phyloP scores from a whole-genome alignment of 2,797 vertebrate genomes.

The Centroberyx gerrardi region DNA sequence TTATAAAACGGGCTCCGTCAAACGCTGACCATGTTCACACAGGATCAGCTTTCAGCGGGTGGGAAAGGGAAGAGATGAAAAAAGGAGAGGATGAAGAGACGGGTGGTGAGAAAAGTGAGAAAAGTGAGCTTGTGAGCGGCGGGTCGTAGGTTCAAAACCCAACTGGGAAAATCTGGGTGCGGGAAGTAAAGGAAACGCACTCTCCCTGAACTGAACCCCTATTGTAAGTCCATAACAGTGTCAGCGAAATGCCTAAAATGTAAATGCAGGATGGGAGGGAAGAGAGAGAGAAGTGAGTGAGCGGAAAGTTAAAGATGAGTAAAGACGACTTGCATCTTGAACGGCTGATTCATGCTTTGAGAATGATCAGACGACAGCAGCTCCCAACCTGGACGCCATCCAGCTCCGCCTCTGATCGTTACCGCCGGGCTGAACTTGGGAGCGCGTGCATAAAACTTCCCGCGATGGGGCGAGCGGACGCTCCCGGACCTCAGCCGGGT shows the following conservation, averaged over 20 bases:
- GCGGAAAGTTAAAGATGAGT: too few species aligned
- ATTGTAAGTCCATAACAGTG: too few species aligned
- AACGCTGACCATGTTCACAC: constrained; percentile 20
- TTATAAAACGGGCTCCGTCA: constrained; percentile 35
- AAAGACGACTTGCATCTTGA: neutral
- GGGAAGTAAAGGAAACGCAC: neutral
- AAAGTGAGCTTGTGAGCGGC: neutral
- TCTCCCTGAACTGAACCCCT: too few species aligned
- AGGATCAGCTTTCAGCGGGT: constrained; percentile 25
- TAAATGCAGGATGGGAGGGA: too few species aligned
- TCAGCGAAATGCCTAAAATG: too few species aligned
- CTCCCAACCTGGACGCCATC: neutral
- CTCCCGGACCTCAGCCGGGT: constrained; percentile 8
- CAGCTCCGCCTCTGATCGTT: neutral
- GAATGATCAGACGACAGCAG: neutral
- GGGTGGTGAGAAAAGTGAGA: neutral
- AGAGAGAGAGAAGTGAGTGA: too few species aligned
- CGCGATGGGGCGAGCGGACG: constrained; percentile 18
- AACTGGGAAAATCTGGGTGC: neutral
- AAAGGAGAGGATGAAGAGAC: neutral
- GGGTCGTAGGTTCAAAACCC: neutral
- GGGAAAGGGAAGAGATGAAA: neutral
- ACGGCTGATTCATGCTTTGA: neutral
- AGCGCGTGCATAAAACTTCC: constrained; percentile 35
- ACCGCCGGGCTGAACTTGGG: neutral